Evolutionary conservation across 1,140 invertebrate genomes (phyloP).

Genomic region (Apis mellifera): Amel_HAv3.1 CM009939.2:2565001-2565500

Average conservation of each 20-base stretch:
- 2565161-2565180: background rate
- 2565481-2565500: background rate
- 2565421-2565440: background rate
- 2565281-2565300: background rate
- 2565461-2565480: background rate
- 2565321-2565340: background rate
- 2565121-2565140: background rate
- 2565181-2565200: background rate
- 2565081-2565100: background rate
- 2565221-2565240: background rate
- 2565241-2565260: background rate
- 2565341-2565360: background rate
- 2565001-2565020: conserved; percentile 34
- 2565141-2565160: background rate
- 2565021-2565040: conserved; percentile 20
- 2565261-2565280: background rate
- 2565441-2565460: background rate
- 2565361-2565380: too few species aligned
- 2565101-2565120: background rate
- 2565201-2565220: background rate
- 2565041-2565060: background rate
- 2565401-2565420: background rate
- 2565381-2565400: background rate
- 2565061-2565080: background rate
- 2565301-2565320: background rate